Percentiles rank a stretch among this genome's conserved stretches.
phyloP scores from a whole-genome alignment of 2,888 invertebrate genomes.

The Thecophora atra region DNA sequence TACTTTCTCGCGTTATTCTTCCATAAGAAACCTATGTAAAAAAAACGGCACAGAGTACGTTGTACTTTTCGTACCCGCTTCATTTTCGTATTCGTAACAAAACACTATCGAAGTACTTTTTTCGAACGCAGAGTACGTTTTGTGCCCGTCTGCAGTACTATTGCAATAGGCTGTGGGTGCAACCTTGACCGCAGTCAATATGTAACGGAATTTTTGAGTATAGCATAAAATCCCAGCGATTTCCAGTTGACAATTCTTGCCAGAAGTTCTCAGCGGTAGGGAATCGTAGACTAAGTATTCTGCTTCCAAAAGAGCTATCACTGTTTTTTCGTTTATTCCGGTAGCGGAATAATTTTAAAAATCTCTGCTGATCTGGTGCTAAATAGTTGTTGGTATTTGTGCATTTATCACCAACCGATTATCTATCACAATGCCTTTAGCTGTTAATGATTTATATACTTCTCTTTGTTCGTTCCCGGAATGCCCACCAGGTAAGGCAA shows the following conservation, averaged over 20 bases:
- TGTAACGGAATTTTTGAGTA: neutral
- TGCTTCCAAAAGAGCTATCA: too few relatives aligned
- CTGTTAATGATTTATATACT: slow-evolving; percentile 24
- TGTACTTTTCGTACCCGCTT: too few relatives aligned
- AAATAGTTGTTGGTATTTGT: slow-evolving; percentile 25
- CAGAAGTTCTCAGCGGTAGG: neutral
- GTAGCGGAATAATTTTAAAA: too few relatives aligned
- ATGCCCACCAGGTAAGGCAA: too few relatives aligned
- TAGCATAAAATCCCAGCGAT: slow-evolving; percentile 8
- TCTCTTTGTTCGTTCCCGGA: slow-evolving; percentile 11
- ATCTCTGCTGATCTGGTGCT: too few relatives aligned
- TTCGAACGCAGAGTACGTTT: too few relatives aligned
- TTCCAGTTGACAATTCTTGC: slow-evolving; percentile 4
- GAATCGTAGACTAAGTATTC: neutral
- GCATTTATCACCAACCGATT: slow-evolving; percentile 28
- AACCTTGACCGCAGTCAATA: neutral
- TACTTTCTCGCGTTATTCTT: too few relatives aligned
- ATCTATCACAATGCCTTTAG: slow-evolving; percentile 23
- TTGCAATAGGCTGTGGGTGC: neutral
- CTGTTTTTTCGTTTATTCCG: too few relatives aligned
- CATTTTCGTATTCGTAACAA: too few relatives aligned
- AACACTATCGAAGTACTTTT: too few relatives aligned
- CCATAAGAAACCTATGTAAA: too few relatives aligned
- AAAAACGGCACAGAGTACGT: too few relatives aligned
- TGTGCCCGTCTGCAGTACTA: neutral